Conservation (phyloP, 2,113 vertebrate species). For the Catharus fuscescens region DNA sequence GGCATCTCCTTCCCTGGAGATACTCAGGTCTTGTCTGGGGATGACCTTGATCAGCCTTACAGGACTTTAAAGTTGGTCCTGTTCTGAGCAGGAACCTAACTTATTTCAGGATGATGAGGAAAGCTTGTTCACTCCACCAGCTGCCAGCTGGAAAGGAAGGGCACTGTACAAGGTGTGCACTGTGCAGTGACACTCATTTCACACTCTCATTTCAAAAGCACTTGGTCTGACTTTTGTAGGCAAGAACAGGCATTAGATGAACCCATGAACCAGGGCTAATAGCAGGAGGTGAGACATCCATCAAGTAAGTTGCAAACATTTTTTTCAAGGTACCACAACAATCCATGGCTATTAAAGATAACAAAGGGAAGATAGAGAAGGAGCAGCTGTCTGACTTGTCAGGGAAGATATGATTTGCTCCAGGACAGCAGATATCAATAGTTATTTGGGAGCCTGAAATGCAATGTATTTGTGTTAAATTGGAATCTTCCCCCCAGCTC, state of each 20-base stretch:
- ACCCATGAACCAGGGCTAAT: slow-evolving; percentile 27
- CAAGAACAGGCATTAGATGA: background rate
- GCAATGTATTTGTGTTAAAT: slow-evolving; percentile 41
- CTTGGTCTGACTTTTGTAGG: background rate
- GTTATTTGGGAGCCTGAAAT: slow-evolving; percentile 58
- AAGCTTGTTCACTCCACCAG: background rate
- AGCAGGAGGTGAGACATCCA: slow-evolving; percentile 19
- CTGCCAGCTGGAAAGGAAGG: background rate
- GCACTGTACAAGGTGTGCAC: background rate
- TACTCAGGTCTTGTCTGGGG: background rate
- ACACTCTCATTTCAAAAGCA: background rate
- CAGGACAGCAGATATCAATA: slow-evolving; percentile 63
- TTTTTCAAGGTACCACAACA: slow-evolving; percentile 27
- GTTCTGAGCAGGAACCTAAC: background rate
- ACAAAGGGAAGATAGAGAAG: slow-evolving; percentile 38
- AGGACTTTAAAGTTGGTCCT: background rate
- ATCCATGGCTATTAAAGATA: slow-evolving; percentile 47
- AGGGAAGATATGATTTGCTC: slow-evolving; percentile 56
- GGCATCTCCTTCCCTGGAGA: background rate
- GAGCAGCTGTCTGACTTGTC: slow-evolving; percentile 49
- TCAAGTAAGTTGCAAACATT: background rate
- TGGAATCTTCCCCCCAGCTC: background rate
- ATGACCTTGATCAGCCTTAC: background rate
- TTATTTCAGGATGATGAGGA: background rate
- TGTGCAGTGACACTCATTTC: background rate